Conservation (phyloP, 2,113 vertebrate species). For the Caretta caretta region DNA sequence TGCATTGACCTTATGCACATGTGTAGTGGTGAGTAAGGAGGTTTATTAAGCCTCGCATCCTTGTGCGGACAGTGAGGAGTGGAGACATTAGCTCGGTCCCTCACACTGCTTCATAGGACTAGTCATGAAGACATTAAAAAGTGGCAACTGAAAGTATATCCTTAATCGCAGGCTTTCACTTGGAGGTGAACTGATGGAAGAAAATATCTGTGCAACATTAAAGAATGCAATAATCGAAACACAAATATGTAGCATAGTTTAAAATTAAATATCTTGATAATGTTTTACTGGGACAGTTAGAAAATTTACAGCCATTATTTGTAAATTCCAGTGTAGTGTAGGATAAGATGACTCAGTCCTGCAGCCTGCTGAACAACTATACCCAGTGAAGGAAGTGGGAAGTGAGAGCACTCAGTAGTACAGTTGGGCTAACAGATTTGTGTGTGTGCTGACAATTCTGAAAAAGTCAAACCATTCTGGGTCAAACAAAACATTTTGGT, state of each 20-base stretch:
- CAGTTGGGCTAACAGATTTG: neutral
- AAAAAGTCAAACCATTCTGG: neutral
- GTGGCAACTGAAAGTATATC: neutral
- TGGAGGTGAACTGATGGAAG: rapidly evolving
- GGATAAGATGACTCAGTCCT: neutral
- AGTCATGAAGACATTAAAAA: neutral
- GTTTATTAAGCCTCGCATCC: neutral
- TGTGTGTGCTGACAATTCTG: neutral
- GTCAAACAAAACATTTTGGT: neutral
- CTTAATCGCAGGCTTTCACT: neutral
- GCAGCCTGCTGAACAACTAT: neutral
- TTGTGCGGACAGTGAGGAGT: neutral
- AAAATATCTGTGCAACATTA: neutral
- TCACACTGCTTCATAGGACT: neutral
- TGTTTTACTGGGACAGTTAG: neutral
- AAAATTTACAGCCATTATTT: neutral
- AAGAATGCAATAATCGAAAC: neutral
- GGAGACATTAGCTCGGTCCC: neutral
- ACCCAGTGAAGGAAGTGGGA: neutral
- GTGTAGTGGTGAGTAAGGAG: neutral
- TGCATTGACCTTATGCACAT: neutral
- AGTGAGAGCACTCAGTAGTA: neutral
- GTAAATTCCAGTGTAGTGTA: neutral
- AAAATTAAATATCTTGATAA: neutral
- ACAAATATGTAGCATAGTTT: neutral